These are phyloP conservation scores for Epizoanthus illoricatus DNA, from an alignment of 92 coral and sea anemone species.

Conservation along the genomic window DNA sequence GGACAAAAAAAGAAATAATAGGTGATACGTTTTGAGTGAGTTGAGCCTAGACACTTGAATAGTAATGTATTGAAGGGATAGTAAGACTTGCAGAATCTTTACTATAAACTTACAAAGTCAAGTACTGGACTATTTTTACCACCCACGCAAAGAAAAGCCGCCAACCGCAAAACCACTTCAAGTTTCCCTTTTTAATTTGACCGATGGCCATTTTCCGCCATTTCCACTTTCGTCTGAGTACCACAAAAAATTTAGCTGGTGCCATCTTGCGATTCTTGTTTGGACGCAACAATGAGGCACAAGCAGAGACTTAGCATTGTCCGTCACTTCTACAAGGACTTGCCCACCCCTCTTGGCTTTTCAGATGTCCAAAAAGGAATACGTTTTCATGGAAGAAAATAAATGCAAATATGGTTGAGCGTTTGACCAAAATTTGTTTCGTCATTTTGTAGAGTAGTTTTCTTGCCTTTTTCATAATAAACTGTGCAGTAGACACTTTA, in stretches of 20 bases:
- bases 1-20: background rate
- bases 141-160: conserved; percentile 37
- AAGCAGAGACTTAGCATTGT: background rate
- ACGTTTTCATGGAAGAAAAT: background rate
- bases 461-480: background rate
- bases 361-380: background rate
- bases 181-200: conserved; percentile 16
- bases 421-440: too few species aligned
- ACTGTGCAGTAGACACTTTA: background rate
- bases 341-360: background rate
- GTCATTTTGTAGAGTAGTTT: background rate
- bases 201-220: conserved; percentile 29
- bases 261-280: background rate
- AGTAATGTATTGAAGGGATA: background rate
- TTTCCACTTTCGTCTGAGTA: conserved; percentile 24
- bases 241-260: conserved; percentile 17
- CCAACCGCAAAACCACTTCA: conserved; percentile 36
- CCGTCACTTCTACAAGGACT: background rate
- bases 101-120: conserved; percentile 23
- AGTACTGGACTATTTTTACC: conserved; percentile 7
- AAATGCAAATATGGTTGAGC: background rate
- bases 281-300: conserved; percentile 7
- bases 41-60: background rate
- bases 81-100: conserved; percentile 3
- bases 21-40: conserved; percentile 2